A percentile compares a stretch with the other conserved stretches of the same genome.
Evolutionary conservation across 2,113 vertebrate species (phyloP).

Genomic region (Otis tarda): DNA sequence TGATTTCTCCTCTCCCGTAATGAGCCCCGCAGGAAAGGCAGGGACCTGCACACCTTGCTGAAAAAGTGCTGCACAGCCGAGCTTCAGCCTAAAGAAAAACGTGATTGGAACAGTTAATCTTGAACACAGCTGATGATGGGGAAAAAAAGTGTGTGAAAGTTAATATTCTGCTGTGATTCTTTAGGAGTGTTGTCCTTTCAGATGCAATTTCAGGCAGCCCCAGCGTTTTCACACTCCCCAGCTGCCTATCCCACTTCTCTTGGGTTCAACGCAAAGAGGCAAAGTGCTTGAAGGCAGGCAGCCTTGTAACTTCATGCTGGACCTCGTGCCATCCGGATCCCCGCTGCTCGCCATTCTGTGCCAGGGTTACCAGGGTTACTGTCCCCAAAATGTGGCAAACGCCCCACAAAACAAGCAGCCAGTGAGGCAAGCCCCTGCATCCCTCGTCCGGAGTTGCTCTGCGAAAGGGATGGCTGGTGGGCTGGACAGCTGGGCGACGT

Average conservation of each 20-base stretch:
- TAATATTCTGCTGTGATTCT: background rate
- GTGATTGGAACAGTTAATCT: rapidly evolving
- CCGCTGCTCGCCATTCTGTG: background rate
- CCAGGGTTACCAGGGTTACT: background rate
- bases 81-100: background rate
- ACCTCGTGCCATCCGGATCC: background rate
- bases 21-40: background rate
- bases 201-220: background rate
- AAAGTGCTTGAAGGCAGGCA: background rate
- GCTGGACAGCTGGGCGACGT: background rate
- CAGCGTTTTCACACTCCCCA: background rate
- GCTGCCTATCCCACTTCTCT: background rate
- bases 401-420: background rate
- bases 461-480: background rate
- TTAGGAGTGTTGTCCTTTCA: background rate
- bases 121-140: background rate
- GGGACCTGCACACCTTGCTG: background rate
- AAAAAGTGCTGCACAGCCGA: rapidly evolving
- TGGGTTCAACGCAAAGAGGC: background rate
- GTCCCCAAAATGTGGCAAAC: background rate
- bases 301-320: background rate
- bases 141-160: background rate
- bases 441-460: rapidly evolving
- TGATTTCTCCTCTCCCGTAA: background rate
- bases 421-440: background rate